Evolutionary conservation across 2,113 vertebrate species (phyloP), one percentile per base, ranked within the genome.

Genomic region (Mobula birostris): DNA sequence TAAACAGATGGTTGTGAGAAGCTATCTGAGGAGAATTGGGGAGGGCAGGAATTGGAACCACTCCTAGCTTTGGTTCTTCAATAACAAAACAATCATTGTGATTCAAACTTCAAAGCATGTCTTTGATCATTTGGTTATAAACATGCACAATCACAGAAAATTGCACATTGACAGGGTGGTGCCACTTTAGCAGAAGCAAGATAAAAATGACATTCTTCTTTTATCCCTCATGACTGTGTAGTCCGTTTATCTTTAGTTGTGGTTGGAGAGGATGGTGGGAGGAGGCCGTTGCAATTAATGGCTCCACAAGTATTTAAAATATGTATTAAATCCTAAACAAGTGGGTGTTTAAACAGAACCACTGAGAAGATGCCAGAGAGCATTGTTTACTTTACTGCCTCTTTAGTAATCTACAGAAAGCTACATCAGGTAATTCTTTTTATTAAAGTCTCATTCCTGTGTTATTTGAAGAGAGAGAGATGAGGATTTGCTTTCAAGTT

Each of bases 71-170:
- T 11, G 48, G 29, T 87, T 29, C 83, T 87, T 29, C 24, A 29
- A 15, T 9, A n/a, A 61, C 83, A 87, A 56, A 61, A 7, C 29
- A n/a, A 66, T 90, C 63, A 90, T 90, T 94, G 96, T 95, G 95
- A 94, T 94, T 95, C 93, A 0, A 76, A 94, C 95, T 96, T 96
- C 95, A 96, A 95, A 96, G 94, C 94, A 95, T 94, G 72, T 24
- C 63, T 17, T 90, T 68, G 58, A 14, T 88, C 85, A 27, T 15
- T 66, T 15, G 29, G 94, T 95, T 96, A 96, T 96, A 95, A 96
- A 96, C 95, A 96, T 95, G 95, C 80, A 94, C 87, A 94, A 95
- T 96, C 95, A 95, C 94, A 91, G 95, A 95, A 96, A 96, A 96
- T 95, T 2, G 48, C 94, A 94, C 7, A 94, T 94, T 94, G 94